Percentiles rank a stretch among this genome's conserved stretches.
phyloP scores from a whole-genome alignment of 2,113 vertebrate species.

The Shinisaurus crocodilurus region DNA sequence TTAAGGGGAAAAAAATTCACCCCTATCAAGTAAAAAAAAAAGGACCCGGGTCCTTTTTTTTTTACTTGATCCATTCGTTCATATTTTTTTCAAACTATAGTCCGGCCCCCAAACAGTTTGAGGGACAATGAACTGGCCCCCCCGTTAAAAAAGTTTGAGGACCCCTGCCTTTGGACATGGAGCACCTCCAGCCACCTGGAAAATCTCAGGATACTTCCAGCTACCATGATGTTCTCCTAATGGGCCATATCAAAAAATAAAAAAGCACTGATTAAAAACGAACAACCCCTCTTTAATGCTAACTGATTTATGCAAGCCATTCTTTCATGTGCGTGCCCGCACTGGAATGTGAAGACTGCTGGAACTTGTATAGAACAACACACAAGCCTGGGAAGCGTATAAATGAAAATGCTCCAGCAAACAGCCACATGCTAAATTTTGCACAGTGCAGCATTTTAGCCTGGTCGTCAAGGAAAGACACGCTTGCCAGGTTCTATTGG shows the following conservation, averaged over 20 bases:
- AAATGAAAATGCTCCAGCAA: not conserved
- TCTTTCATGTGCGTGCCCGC: not conserved
- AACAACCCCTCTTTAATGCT: conserved; percentile 30
- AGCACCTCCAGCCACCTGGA: not conserved
- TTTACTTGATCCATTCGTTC: no score
- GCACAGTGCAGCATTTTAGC: not conserved
- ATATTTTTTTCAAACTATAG: no score
- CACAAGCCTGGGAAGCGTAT: not conserved
- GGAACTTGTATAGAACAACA: not conserved
- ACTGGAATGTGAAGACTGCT: not conserved
- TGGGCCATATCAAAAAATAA: not conserved
- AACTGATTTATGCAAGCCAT: conserved; percentile 35
- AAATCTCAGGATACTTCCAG: not conserved
- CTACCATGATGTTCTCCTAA: not conserved
- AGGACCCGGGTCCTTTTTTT: no score
- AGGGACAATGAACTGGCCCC: no score
- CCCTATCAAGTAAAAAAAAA: no score
- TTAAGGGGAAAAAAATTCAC: no score
- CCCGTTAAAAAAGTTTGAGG: no score
- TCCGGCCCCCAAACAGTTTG: no score
- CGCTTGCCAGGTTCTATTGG: conserved; percentile 19
- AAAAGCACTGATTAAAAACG: conserved; percentile 47
- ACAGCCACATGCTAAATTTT: not conserved
- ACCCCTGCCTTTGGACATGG: no score
- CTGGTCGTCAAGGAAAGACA: conserved; percentile 17